A percentile compares a stretch with the other conserved stretches of the same genome.
Conservation (phyloP, 2,888 invertebrate species). For the Perizoma affinitatum region DNA sequence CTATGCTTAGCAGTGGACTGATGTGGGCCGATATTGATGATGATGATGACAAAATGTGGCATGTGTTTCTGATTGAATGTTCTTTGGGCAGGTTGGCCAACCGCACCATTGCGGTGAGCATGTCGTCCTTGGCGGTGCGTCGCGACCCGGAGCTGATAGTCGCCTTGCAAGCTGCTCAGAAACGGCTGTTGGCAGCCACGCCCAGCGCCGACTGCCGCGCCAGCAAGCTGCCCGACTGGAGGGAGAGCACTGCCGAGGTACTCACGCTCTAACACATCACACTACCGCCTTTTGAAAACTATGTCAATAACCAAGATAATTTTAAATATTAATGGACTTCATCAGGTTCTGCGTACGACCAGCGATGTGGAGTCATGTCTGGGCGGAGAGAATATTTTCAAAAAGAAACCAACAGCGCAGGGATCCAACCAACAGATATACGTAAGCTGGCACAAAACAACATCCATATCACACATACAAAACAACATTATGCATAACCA, state of each 20-base stretch:
- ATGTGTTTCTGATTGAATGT: too few species aligned
- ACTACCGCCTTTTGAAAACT: too few species aligned
- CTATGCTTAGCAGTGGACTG: too few species aligned
- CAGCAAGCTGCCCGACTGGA: constrained; percentile 86
- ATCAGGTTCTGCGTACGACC: constrained; percentile 66
- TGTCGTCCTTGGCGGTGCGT: constrained; percentile 81
- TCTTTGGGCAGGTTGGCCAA: constrained; percentile 89
- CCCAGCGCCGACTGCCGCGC: constrained; percentile 91
- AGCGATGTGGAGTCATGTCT: constrained; percentile 69
- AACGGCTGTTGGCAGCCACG: constrained; percentile 90
- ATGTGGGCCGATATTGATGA: too few species aligned
- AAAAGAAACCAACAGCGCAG: constrained; percentile 91
- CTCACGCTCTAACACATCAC: too few species aligned
- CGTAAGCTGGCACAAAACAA: constrained; percentile 78
- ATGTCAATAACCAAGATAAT: too few species aligned
- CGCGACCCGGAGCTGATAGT: constrained; percentile 95
- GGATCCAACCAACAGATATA: constrained; percentile 96
- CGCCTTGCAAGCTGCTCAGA: constrained; percentile 91
- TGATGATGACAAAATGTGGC: too few species aligned
- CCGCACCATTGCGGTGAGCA: constrained; percentile 96
- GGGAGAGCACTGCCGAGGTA: constrained; percentile 86
- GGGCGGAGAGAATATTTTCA: constrained; percentile 88
- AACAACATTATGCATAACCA: too few species aligned
- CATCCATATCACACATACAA: too few species aligned
- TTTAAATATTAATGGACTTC: too few species aligned